phyloP scores from a whole-genome alignment of 1,140 invertebrate genomes.

The Choristoneura fumiferana region DNA sequence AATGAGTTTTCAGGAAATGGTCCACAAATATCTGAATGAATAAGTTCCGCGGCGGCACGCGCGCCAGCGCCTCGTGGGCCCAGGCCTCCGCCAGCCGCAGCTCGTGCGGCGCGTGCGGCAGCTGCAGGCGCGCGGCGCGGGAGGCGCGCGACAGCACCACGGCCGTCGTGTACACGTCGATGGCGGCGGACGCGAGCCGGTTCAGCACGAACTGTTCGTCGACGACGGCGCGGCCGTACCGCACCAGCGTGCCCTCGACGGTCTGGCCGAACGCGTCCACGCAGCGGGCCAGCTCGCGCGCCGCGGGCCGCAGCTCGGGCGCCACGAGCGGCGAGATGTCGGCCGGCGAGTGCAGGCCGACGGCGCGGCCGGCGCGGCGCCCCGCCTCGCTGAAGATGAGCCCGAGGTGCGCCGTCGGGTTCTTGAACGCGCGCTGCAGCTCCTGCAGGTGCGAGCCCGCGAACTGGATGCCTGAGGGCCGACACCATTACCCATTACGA shows the following conservation, averaged over 20 bases:
- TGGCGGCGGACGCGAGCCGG: conserved; percentile 93
- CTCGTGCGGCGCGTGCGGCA: conserved; percentile 89
- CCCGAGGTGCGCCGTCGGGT: conserved; percentile 90
- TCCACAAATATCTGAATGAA: too few species aligned
- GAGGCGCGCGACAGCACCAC: conserved; percentile 92
- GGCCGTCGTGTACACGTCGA: conserved; percentile 95
- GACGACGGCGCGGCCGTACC: conserved; percentile 92
- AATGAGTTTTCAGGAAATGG: too few species aligned
- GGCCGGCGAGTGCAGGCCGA: conserved; percentile 83
- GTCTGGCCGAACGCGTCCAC: conserved; percentile 90
- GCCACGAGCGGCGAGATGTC: conserved; percentile 81
- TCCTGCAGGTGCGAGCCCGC: conserved; percentile 93
- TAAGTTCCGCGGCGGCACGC: conserved; percentile 36
- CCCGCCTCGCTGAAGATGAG: conserved; percentile 92
- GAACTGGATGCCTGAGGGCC: conserved; percentile 86
- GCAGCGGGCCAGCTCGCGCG: conserved; percentile 80
- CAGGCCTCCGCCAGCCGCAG: conserved; percentile 50
- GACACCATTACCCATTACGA: too few species aligned
- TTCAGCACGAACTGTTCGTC: conserved; percentile 96
- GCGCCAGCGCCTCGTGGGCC: conserved; percentile 47
- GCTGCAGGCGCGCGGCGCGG: conserved; percentile 81
- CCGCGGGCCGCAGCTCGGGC: conserved; percentile 82
- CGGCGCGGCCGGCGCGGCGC: conserved; percentile 87
- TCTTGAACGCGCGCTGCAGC: conserved; percentile 91
- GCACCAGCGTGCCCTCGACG: conserved; percentile 91